These are phyloP conservation scores for Peromyscus melanophrys DNA, from an alignment of 2,797 vertebrate genomes.

Conservation along the genomic window DNA sequence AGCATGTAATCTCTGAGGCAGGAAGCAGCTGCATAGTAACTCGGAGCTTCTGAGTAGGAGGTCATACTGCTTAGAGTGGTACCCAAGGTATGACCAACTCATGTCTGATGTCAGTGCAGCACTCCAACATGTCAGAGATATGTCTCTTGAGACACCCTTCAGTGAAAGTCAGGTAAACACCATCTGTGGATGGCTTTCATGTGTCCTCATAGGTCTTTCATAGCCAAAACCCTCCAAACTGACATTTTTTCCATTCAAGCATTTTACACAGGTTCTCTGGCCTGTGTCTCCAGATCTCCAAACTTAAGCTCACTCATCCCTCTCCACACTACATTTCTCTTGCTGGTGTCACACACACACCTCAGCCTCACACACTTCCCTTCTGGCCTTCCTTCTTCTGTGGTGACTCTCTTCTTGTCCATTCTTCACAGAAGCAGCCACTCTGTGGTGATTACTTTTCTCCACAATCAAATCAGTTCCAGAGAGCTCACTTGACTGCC, in stretches of 20 bases:
- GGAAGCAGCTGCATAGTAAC: background rate
- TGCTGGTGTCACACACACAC: background rate
- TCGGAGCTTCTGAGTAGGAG: background rate
- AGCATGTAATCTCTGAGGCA: background rate
- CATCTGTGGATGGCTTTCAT: background rate
- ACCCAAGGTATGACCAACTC: background rate
- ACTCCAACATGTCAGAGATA: background rate
- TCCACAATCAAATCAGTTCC: background rate
- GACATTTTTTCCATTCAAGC: background rate
- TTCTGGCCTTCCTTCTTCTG: background rate
- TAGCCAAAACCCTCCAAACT: rapidly evolving
- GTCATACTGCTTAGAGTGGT: background rate
- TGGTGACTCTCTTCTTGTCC: background rate
- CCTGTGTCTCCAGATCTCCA: background rate
- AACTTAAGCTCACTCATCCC: rapidly evolving
- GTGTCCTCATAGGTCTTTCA: background rate
- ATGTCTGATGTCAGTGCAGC: background rate
- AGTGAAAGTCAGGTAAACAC: background rate
- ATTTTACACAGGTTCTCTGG: background rate
- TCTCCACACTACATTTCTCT: background rate
- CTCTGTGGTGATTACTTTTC: background rate
- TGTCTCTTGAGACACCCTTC: background rate
- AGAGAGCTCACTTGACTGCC: background rate
- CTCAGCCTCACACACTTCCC: background rate
- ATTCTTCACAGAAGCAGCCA: rapidly evolving